Evolutionary conservation across 2,888 invertebrate genomes (phyloP).

Genomic region (Agrenia bidenticulata): DNA sequence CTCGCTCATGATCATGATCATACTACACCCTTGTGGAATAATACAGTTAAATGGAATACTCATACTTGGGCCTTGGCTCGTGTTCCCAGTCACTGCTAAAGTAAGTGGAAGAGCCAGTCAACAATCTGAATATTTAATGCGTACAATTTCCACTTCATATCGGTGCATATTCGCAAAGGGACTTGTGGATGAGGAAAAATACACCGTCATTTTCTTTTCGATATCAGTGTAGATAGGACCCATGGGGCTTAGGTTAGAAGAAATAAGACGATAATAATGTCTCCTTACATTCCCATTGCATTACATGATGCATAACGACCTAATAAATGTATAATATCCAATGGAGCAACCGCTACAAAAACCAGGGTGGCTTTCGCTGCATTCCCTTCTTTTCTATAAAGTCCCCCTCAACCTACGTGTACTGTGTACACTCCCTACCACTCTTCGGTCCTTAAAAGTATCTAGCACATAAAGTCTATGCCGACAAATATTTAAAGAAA

Average conservation of each 20-base stretch:
- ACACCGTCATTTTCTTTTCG: slow-evolving; percentile 53
- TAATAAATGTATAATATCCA: slow-evolving; percentile 50
- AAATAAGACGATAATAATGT: slow-evolving; percentile 53
- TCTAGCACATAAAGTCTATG: too few relatives aligned
- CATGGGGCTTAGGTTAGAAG: slow-evolving; percentile 47
- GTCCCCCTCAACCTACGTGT: too few relatives aligned
- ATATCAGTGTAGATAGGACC: slow-evolving; percentile 53
- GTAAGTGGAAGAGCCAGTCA: slow-evolving; percentile 19
- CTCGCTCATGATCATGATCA: slow-evolving; percentile 10
- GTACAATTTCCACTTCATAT: slow-evolving; percentile 53
- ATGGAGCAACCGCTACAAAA: too few relatives aligned
- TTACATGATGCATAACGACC: slow-evolving; percentile 52
- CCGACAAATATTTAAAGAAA: slow-evolving; percentile 6
- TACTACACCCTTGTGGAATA: background rate
- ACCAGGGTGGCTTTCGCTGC: too few relatives aligned
- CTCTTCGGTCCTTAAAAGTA: too few relatives aligned
- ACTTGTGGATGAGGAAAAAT: slow-evolving; percentile 52
- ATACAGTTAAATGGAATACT: too few relatives aligned
- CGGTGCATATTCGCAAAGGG: slow-evolving; percentile 48
- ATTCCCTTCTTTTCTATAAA: too few relatives aligned
- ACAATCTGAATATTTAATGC: slow-evolving; percentile 53
- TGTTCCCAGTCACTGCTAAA: slow-evolving; percentile 6
- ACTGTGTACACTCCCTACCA: too few relatives aligned
- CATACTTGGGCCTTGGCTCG: too few relatives aligned
- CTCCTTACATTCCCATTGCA: slow-evolving; percentile 45